These are phyloP conservation scores for Rousettus leschenaultii DNA, from an alignment of 2,113 vertebrate species.

Conservation along the genomic window DNA sequence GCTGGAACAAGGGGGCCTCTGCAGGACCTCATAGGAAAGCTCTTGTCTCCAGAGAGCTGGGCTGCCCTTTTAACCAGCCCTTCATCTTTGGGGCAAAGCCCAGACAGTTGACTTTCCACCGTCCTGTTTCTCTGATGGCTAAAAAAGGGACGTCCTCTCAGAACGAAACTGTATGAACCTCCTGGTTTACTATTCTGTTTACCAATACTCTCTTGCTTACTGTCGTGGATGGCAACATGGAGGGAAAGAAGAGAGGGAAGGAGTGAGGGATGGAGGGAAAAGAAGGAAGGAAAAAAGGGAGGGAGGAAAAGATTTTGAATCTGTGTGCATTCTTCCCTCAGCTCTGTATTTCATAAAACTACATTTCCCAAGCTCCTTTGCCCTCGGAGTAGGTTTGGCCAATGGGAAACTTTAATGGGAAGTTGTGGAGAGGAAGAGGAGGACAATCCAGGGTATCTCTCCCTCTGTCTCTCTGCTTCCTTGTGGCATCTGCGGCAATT, in stretches of 20 bases:
- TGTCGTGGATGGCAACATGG: not conserved
- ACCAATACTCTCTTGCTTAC: not conserved
- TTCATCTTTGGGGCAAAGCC: not conserved
- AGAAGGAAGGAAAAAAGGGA: accelerated
- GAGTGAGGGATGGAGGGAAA: not conserved
- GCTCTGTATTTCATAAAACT: not conserved
- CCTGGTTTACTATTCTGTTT: not conserved
- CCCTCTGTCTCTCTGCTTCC: not conserved
- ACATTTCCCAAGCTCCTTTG: slow-evolving; percentile 40
- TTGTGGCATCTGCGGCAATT: not conserved
- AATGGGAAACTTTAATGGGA: not conserved
- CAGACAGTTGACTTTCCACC: not conserved
- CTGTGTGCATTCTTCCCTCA: not conserved
- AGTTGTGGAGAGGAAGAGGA: not conserved
- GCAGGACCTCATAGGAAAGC: not conserved
- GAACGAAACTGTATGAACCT: not conserved
- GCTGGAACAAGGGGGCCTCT: not conserved
- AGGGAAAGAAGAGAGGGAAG: not conserved
- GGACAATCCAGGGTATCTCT: not conserved
- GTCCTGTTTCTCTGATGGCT: not conserved
- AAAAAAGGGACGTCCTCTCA: not conserved
- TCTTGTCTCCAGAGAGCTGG: not conserved
- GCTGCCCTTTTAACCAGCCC: slow-evolving; percentile 25
- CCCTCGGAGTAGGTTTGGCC: not conserved
- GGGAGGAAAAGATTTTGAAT: not conserved